These are phyloP conservation scores for Lucilia sericata DNA, from an alignment of 1,140 invertebrate species.

Conservation along the genomic window DNA sequence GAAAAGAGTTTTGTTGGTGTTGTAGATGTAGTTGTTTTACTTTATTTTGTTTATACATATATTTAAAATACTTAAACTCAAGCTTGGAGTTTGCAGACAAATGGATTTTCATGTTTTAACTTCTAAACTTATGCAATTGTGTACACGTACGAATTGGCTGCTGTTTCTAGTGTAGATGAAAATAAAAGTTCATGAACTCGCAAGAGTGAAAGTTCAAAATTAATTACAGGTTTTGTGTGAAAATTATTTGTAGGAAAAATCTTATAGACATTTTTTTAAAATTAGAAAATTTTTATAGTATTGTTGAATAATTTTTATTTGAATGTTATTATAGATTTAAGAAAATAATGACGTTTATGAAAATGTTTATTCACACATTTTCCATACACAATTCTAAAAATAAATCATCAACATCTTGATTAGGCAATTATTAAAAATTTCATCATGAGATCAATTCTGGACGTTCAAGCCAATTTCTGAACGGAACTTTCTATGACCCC, in stretches of 20 bases:
- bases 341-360: too few species aligned
- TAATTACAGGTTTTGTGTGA: background rate
- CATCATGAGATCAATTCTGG: too few species aligned
- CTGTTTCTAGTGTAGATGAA: background rate
- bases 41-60: background rate
- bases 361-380: too few species aligned
- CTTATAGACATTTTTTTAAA: background rate
- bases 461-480: too few species aligned
- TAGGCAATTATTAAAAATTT: too few species aligned
- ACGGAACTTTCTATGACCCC: too few species aligned
- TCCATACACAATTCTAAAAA: too few species aligned
- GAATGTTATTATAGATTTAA: too few species aligned
- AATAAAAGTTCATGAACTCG: background rate
- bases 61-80: background rate
- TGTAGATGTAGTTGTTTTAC: background rate
- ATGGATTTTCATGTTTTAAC: background rate
- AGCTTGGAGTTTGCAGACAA: background rate
- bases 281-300: too few species aligned
- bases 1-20: too few species aligned
- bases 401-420: too few species aligned
- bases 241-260: background rate
- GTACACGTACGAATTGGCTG: background rate
- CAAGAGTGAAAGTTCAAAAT: background rate
- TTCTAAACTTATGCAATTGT: background rate
- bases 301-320: too few species aligned